A percentile compares a stretch with the other conserved stretches of the same genome.
These are phyloP conservation scores for Agrypnia vestita DNA, from an alignment of 1,140 invertebrate species.

Conservation along the genomic window DNA sequence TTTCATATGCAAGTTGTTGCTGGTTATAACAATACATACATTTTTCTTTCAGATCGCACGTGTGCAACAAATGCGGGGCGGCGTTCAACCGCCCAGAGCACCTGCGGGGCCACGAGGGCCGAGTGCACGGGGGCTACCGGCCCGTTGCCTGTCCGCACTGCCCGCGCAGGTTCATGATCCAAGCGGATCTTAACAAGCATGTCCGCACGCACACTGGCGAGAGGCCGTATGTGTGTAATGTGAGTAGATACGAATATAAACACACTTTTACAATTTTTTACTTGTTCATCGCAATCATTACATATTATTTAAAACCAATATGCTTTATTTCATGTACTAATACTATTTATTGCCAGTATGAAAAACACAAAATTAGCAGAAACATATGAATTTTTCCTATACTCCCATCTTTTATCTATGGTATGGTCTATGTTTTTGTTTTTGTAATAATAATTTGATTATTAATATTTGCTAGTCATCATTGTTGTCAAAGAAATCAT, in stretches of 20 bases:
- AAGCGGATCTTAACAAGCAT: conserved; percentile 38
- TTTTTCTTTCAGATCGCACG: conserved; percentile 45
- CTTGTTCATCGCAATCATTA: not conserved
- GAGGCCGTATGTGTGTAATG: conserved; percentile 43
- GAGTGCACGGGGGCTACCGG: conserved; percentile 26
- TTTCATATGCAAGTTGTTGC: not conserved
- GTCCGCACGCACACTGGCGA: conserved; percentile 40
- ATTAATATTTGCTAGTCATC: too few relatives aligned
- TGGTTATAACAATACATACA: conserved; percentile 5
- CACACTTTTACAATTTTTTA: too few relatives aligned
- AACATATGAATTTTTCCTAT: not conserved
- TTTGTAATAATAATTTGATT: too few relatives aligned
- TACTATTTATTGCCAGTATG: not conserved
- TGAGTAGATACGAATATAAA: not conserved
- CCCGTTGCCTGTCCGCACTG: conserved; percentile 44
- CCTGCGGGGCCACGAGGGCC: conserved; percentile 42
- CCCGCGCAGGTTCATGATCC: conserved; percentile 18
- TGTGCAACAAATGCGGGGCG: conserved; percentile 38
- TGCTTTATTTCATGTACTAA: not conserved
- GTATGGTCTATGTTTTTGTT: too few relatives aligned
- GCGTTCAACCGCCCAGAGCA: conserved; percentile 52
- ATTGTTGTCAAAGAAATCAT: too few relatives aligned
- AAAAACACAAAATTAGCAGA: not conserved
- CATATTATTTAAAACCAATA: not conserved
- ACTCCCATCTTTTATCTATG: too few relatives aligned